Conservation (phyloP, 2,888 invertebrate species). For the Sarcophaga carnaria region DNA sequence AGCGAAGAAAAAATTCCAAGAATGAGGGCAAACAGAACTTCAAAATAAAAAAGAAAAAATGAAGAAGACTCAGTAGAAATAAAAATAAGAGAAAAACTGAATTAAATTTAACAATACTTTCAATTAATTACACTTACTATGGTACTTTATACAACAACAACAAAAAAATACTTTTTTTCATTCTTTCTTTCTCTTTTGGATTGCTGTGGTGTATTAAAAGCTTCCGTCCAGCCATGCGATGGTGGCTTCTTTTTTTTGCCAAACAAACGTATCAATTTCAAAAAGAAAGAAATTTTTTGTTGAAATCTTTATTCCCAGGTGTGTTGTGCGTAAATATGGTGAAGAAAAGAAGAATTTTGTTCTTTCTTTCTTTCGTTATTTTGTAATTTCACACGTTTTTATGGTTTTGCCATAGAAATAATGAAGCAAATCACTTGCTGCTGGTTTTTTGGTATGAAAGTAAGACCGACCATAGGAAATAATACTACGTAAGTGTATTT, state of each 20-base stretch:
- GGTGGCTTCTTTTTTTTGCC: conserved; percentile 6
- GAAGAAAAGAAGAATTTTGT: background rate
- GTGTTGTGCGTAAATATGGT: conserved; percentile 6
- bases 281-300: background rate
- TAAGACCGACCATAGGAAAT: too few species aligned
- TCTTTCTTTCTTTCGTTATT: too few species aligned
- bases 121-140: conserved; percentile 53
- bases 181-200: too few species aligned
- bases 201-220: conserved; percentile 38
- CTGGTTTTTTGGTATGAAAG: too few species aligned
- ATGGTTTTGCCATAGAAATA: conserved; percentile 40
- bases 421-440: too few species aligned
- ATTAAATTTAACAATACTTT: conserved; percentile 49
- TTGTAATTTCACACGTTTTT: conserved; percentile 59
- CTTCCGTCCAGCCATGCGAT: conserved; percentile 48
- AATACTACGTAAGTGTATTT: too few species aligned
- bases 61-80: background rate
- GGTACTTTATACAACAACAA: background rate
- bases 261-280: conserved; percentile 56
- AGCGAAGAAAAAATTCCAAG: background rate
- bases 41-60: conserved; percentile 11
- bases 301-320: conserved; percentile 42
- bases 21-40: background rate
- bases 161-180: background rate
- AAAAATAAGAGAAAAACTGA: conserved; percentile 26